Percentiles rank a stretch among this genome's conserved stretches.
Evolutionary conservation across 2,797 vertebrate genomes (phyloP).

Genomic region (Galaxias olidus): DNA sequence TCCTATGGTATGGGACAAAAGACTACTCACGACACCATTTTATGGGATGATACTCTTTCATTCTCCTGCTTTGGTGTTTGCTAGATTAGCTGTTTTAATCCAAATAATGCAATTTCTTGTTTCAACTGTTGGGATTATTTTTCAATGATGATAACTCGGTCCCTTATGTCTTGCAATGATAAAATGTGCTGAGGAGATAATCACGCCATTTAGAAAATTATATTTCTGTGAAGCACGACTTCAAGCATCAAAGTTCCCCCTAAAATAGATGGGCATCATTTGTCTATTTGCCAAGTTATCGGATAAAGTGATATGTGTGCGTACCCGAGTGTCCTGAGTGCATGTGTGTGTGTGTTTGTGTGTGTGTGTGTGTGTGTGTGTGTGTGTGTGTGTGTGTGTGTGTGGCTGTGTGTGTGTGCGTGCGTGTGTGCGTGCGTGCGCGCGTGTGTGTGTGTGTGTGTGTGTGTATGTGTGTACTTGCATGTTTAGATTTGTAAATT

Average conservation of each 20-base stretch:
- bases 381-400: constrained; percentile 29
- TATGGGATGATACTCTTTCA: constrained; percentile 73
- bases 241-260: too few relatives aligned
- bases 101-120: constrained; percentile 27
- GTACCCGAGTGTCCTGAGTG: too few relatives aligned
- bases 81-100: constrained; percentile 52
- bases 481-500: constrained; percentile 53
- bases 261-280: too few relatives aligned
- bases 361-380: too few relatives aligned
- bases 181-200: too few relatives aligned
- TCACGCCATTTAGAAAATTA: too few relatives aligned
- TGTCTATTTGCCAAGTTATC: too few relatives aligned
- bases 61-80: constrained; percentile 59
- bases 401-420: constrained; percentile 28
- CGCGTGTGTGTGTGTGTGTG: constrained; percentile 25
- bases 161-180: too few relatives aligned
- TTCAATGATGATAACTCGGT: too few relatives aligned
- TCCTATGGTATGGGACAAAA: constrained; percentile 78
- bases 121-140: too few relatives aligned
- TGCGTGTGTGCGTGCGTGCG: not conserved
- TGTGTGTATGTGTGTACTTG: constrained; percentile 33
- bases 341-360: too few relatives aligned
- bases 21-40: constrained; percentile 79
- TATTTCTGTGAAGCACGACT: too few relatives aligned
- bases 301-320: not conserved